phyloP scores from a whole-genome alignment of 2,113 vertebrate species.

The Cinclus cinclus region DNA sequence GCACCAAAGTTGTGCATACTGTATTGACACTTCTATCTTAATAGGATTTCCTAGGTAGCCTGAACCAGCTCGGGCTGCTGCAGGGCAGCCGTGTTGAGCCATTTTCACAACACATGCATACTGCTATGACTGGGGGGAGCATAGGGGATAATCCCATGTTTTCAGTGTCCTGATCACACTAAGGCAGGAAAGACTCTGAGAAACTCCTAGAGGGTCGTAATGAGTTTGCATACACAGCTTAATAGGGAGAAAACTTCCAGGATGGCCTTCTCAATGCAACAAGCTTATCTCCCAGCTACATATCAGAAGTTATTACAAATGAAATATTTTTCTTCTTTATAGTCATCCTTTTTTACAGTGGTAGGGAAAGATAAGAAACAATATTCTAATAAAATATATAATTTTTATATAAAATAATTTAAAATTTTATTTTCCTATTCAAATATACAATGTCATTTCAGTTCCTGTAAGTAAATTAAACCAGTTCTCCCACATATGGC shows the following conservation, averaged over 20 bases:
- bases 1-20: slow-evolving; percentile 7
- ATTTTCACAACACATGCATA: not conserved
- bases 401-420: not conserved
- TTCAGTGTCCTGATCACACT: not conserved
- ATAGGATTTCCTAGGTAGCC: slow-evolving; percentile 47
- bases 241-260: not conserved
- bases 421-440: not conserved
- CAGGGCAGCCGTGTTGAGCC: not conserved
- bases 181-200: not conserved
- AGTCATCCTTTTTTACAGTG: not conserved
- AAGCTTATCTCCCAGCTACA: not conserved
- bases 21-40: slow-evolving; percentile 29
- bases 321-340: not conserved
- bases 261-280: rapidly evolving
- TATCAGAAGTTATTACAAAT: not conserved
- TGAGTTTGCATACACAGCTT: not conserved
- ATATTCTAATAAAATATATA: not conserved
- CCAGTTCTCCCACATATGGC: not conserved
- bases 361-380: not conserved
- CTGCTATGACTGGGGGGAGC: not conserved
- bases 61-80: not conserved
- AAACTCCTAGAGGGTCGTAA: not conserved
- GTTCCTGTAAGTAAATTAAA: not conserved
- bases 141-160: not conserved
- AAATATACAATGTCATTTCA: not conserved